Evolutionary conservation across 2,888 invertebrate genomes (phyloP), one percentile per base, ranked within the genome.

Genomic region (Sphecodes monilicornis): DNA sequence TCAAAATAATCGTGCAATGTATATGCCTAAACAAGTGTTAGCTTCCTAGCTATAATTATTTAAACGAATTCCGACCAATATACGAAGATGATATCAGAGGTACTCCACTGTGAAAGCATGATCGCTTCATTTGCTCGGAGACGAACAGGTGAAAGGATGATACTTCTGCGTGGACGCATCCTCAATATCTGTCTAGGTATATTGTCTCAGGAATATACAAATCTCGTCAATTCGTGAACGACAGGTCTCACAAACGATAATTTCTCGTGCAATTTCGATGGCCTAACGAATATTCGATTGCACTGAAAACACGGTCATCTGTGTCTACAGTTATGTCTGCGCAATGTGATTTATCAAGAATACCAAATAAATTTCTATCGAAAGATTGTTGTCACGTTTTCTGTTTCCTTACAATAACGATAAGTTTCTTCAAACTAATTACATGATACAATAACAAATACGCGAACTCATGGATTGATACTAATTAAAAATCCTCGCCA

Each of bases 351-450:
- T 90, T 89, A 80, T 87, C 85, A 87, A 83, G 69, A 81, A 91
- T 54, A 76, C 80, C 76, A 89, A 91, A 92, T 86, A 91, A 89
- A 92, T 92, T 92, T 90, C 89, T 91, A 90, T 88, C 75, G 82
- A 89, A 88, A 76, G 29, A 80, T 41, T 64, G 2, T 39, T 11
- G 1, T 36, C 18, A 11, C 22, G 32, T 64, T 64, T 64, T 8
- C 32, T 29, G 1, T 64, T 32, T 18, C 32, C 64, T 18, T 16
- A 46, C 46, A 46, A 16, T 46, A 39, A 39, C 39, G 8, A 39
- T 8, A 39, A 39, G 39, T 8, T 39, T 39, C 6, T 8, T 39
- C 39, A 39, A 39, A 39, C 6, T 39, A 8, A 39, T 6, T 39
- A 39, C 6, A 39, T 39, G 8, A 39, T 39, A 39, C 39, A 8